A percentile compares a stretch with the other conserved stretches of the same genome.
phyloP scores from a whole-genome alignment of 2,888 invertebrate species.

The Pherbina coryleti region DNA sequence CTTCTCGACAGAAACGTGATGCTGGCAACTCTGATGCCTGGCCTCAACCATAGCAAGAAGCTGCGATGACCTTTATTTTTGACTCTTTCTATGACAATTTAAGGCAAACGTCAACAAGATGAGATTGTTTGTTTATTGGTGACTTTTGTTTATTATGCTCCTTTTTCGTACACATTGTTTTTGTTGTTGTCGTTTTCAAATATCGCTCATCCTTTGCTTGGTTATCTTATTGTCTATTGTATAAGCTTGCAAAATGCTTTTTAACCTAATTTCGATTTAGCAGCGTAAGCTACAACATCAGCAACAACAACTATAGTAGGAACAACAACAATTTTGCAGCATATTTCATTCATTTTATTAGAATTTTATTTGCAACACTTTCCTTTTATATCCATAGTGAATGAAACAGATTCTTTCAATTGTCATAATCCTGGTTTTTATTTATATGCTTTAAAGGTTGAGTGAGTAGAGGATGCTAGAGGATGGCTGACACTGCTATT shows the following conservation, averaged over 20 bases:
- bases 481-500: neutral
- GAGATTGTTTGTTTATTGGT: no score
- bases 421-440: constrained; percentile 4
- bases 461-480: neutral
- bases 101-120: no score
- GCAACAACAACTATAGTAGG: no score
- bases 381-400: constrained; percentile 23
- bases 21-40: no score
- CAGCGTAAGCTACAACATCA: neutral
- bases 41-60: no score
- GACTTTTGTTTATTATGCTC: no score
- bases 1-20: no score
- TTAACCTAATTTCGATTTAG: constrained; percentile 16
- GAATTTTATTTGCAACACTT: constrained; percentile 1
- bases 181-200: neutral
- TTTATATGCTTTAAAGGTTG: no score
- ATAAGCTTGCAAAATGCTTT: constrained; percentile 13
- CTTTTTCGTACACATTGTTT: no score
- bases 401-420: constrained; percentile 21
- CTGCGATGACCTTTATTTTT: no score
- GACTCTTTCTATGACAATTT: no score
- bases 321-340: constrained; percentile 6
- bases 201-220: neutral
- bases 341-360: constrained; percentile 2
- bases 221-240: neutral